Base-by-base conservation (phyloP, 2,888 invertebrate genomes). In the Ornithoptera priamus region DNA sequence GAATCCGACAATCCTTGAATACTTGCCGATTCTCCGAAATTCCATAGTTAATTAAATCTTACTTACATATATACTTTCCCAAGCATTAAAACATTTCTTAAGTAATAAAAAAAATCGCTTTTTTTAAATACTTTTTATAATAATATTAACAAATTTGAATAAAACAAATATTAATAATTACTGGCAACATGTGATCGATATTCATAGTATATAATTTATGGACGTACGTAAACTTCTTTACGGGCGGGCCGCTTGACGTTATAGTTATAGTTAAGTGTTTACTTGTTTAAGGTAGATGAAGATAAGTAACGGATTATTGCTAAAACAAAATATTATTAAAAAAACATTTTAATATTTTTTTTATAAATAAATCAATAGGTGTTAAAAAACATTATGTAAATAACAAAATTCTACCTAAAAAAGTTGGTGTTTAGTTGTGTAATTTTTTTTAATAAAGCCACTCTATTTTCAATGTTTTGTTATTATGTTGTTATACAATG, bases 41-140 rank as follows among this genome's bases (percentile, higher is more conserved):
- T 90, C 89, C 87, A 84, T 83, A 88, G 89, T 90, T 91, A 91
- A 91, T 91, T 91, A 89, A 90, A 90, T 86, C 85, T 88, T 88
- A 89, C 89, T 90, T 90, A 87, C 89, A n/a, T 46, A n/a, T n/a
- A n/a, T 53, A 89, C 84, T 87, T 85, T 87, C 88, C 89, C 89
- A 88, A 82, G 82, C 80, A 81, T 86, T 87, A 86, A 88, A 89
- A 87, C 86, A 90, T 88, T 90, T 88, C 86, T 87, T 82, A 85
- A 87, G 87, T 82, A 81, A 83, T 84, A 83, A 85, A 86, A 80
- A n/a, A n/a, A n/a, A n/a, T n/a, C n/a, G n/a, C n/a, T n/a, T n/a
- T n/a, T n/a, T n/a, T n/a, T n/a, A n/a, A n/a, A n/a, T n/a, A n/a
- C n/a, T 22, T 53, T 8, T 46, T 15, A 15, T 46, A 12, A 46